Evolutionary conservation across 2,888 invertebrate genomes (phyloP).

Genomic region (Erebia palarica): DNA sequence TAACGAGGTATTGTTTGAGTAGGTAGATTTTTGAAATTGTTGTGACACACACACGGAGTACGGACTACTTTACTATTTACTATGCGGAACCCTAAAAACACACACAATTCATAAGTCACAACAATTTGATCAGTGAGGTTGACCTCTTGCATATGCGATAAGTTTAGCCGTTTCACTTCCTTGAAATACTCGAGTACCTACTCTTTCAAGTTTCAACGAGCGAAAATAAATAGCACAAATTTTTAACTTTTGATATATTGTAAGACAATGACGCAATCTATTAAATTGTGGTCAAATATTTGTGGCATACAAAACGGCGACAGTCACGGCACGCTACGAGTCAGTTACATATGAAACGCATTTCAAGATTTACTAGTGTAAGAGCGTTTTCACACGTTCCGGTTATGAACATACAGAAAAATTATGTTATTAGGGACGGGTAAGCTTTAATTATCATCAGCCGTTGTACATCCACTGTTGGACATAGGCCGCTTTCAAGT

Average conservation of each 20-base stretch:
- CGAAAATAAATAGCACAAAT: constrained; percentile 15
- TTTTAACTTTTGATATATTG: constrained; percentile 35
- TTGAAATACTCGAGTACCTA: background rate
- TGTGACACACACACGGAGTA: too few relatives aligned
- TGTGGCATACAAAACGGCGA: constrained; percentile 35
- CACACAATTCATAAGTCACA: background rate
- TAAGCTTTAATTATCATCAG: too few relatives aligned
- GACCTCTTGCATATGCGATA: background rate
- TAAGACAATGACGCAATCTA: constrained; percentile 39
- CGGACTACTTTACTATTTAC: too few relatives aligned
- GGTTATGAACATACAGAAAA: too few relatives aligned
- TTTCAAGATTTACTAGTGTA: constrained; percentile 25
- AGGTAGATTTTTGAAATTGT: too few relatives aligned
- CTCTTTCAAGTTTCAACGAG: background rate
- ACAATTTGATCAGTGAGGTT: background rate
- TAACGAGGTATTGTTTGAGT: too few relatives aligned
- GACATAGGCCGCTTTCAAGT: too few relatives aligned
- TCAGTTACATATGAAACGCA: constrained; percentile 35
- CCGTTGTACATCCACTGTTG: too few relatives aligned
- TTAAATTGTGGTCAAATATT: constrained; percentile 42
- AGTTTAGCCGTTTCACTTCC: constrained; percentile 2
- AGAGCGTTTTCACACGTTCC: background rate
- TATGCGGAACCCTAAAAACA: too few relatives aligned
- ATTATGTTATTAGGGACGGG: too few relatives aligned
- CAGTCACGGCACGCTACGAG: constrained; percentile 31